Conservation (phyloP, 2,888 invertebrate genomes). For the Auanema freiburgensis region DNA sequence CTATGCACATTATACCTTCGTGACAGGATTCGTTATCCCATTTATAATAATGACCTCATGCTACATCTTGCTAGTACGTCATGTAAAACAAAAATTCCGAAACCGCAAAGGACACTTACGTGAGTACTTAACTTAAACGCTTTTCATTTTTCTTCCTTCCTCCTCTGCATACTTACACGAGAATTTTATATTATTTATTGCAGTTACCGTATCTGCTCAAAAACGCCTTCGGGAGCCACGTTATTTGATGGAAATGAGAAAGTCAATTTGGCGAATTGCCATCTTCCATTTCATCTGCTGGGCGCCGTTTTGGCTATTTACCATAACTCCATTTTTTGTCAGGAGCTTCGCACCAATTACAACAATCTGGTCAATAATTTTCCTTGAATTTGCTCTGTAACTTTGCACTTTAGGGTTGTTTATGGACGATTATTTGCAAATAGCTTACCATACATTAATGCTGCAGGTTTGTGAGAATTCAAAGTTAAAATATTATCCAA, state of each 20-base stretch:
- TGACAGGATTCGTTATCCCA: constrained; percentile 47
- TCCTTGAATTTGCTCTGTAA: not conserved
- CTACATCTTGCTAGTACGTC: constrained; percentile 53
- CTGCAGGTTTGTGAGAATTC: constrained; percentile 38
- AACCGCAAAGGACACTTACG: constrained; percentile 26
- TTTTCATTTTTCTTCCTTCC: not conserved
- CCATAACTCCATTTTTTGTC: constrained; percentile 37
- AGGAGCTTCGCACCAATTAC: not conserved
- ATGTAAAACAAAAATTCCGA: constrained; percentile 50
- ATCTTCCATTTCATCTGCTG: constrained; percentile 57
- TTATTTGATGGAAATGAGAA: constrained; percentile 53
- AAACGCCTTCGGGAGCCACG: constrained; percentile 37
- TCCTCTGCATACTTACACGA: no score
- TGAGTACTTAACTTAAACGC: not conserved
- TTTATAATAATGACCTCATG: constrained; percentile 54
- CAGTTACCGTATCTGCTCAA: constrained; percentile 12
- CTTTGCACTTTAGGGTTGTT: constrained; percentile 23
- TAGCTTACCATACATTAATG: constrained; percentile 56
- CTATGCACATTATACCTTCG: constrained; percentile 52
- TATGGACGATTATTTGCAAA: constrained; percentile 49
- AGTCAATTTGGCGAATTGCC: constrained; percentile 54
- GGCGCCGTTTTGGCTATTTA: constrained; percentile 56
- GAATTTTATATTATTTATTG: not conserved
- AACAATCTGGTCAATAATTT: constrained; percentile 1
- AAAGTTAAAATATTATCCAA: not conserved